Conservation (phyloP, 2,888 invertebrate species). For the Palloptera scutellata region DNA sequence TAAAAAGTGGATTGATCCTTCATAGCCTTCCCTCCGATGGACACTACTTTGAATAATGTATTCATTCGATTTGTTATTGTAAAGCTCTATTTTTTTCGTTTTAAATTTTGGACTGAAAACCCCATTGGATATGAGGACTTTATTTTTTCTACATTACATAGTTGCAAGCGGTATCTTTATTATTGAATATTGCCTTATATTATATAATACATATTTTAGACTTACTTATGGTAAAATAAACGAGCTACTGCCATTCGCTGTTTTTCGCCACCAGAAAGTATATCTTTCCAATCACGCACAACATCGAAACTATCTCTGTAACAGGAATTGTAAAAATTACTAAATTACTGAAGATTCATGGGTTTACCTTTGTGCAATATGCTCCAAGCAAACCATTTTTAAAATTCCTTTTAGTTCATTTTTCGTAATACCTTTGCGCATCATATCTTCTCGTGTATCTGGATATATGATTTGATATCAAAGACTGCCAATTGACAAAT, state of each 20-base stretch:
- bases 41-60: too few relatives aligned
- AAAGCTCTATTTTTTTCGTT: too few relatives aligned
- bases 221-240: conserved; percentile 89
- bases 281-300: conserved; percentile 93
- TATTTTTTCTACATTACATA: too few relatives aligned
- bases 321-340: not conserved
- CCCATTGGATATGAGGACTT: too few relatives aligned
- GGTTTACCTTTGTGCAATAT: conserved; percentile 75
- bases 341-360: too few relatives aligned
- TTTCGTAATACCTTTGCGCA: conserved; percentile 72
- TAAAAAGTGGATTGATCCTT: too few relatives aligned
- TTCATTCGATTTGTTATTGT: too few relatives aligned
- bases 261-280: conserved; percentile 95
- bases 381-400: conserved; percentile 79
- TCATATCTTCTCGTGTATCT: conserved; percentile 80
- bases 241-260: conserved; percentile 95
- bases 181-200: too few relatives aligned
- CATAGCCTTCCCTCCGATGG: too few relatives aligned
- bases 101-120: too few relatives aligned
- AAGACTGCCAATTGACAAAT: conserved; percentile 94
- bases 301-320: conserved; percentile 84
- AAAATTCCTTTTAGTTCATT: conserved; percentile 78
- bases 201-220: not conserved
- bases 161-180: too few relatives aligned
- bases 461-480: conserved; percentile 98